A percentile compares a stretch with the other conserved stretches of the same genome.
Conservation (phyloP, 2,113 vertebrate genomes). For the Sturnira hondurensis region DNA sequence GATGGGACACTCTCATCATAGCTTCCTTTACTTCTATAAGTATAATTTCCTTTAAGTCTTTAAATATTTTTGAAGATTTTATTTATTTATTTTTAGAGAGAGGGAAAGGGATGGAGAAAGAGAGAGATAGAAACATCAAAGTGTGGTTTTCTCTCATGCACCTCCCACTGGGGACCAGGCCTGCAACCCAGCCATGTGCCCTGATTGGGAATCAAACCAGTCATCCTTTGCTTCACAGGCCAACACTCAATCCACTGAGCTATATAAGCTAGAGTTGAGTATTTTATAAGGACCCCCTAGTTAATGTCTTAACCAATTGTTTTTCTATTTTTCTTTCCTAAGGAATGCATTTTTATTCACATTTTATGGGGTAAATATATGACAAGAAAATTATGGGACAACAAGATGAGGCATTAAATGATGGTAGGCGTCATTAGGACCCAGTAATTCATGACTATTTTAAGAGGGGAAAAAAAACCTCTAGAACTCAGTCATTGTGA, state of each 20-base stretch:
- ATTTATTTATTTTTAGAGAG: too few relatives aligned
- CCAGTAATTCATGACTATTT: not conserved
- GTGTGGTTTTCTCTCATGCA: too few relatives aligned
- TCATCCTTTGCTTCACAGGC: too few relatives aligned
- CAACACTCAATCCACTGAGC: too few relatives aligned
- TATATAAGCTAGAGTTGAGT: not conserved
- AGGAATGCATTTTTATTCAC: not conserved
- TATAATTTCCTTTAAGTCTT: not conserved
- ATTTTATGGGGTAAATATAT: not conserved
- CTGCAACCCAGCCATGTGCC: too few relatives aligned
- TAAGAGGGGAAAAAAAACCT: not conserved
- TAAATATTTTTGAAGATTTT: too few relatives aligned
- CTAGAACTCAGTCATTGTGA: not conserved
- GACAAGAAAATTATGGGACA: not conserved
- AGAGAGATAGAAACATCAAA: too few relatives aligned
- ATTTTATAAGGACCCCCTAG: not conserved
- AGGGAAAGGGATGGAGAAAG: too few relatives aligned
- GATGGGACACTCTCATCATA: not conserved
- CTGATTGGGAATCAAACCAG: too few relatives aligned
- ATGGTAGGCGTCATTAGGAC: not conserved
- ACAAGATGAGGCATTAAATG: not conserved
- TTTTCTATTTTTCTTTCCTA: not conserved
- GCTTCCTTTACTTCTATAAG: not conserved
- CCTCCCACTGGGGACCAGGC: too few relatives aligned
- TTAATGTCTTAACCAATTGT: not conserved